Conservation (phyloP, 2,797 vertebrate genomes). For the Threskiornis aethiopicus region DNA sequence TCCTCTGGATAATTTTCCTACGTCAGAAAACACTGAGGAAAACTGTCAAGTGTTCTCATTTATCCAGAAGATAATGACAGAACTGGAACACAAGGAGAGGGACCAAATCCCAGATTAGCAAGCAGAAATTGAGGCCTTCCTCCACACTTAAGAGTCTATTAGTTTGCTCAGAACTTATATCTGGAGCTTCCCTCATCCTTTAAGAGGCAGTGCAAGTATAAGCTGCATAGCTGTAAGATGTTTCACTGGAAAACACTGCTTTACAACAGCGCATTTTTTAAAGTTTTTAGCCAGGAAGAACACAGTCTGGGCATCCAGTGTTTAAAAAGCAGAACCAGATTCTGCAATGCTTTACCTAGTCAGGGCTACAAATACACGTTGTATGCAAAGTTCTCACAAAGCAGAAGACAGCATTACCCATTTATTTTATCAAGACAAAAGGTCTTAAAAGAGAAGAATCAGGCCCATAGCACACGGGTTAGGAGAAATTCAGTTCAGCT, state of each 20-base stretch:
- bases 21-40: neutral
- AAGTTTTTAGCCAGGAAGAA: neutral
- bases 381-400: neutral
- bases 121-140: neutral
- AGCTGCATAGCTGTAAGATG: neutral
- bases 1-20: neutral
- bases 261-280: neutral
- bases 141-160: neutral
- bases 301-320: neutral
- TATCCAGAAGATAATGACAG: neutral
- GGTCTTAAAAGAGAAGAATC: neutral
- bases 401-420: neutral
- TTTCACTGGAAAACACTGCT: neutral
- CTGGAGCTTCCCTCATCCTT: neutral
- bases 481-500: neutral
- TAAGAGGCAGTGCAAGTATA: neutral
- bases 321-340: neutral
- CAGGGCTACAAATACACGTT: neutral
- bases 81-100: neutral
- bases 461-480: no score
- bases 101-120: neutral
- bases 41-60: neutral
- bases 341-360: neutral
- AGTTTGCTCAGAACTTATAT: neutral
- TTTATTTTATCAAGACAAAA: neutral